Evolutionary conservation across 2,113 vertebrate species (phyloP), one percentile per base, ranked within the genome.

Genomic region (Blennius ocellaris): DNA sequence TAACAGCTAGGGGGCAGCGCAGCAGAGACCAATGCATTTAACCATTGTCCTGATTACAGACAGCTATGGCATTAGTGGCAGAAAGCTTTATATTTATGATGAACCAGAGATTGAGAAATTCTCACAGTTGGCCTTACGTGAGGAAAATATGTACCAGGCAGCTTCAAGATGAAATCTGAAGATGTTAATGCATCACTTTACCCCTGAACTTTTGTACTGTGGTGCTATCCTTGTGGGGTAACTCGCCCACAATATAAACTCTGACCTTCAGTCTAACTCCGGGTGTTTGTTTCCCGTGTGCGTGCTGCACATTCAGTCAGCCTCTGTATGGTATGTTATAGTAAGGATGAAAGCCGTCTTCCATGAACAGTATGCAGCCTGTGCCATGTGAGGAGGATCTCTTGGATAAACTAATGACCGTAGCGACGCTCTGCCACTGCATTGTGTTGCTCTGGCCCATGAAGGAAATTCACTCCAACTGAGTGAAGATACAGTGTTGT

Each of bases 1-100:
- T 16, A 67, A 69, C 82, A 76, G 74, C 52, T 75, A 90, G 90
- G 58, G 86, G 91, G 90, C 89, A 88, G 88, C 68, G 72, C 64
- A 82, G 78, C 74, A 65, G 57, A 83, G 47, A 69, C 54, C 50
- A 80, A 71, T 40, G 49, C 51, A 52, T 80, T 81, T 75, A 41
- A 80, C 41, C 37, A 17, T 39, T 64, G 15, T 66, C 9, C 53
- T 21, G 70, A 56, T 21, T 43, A 7, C 48, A 69, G 55, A 59
- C 8, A 52, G 48, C 40, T 54, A 63, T 71, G 43, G 16, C 37
- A 50, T 51, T 16, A n/a, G 53, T 51, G 5, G 8, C 21, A 39
- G 17, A 39, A 30, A 12, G 11, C 30, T 30, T 30, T 30, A 30
- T 30, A 41, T 69, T 52, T 69, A 47, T 5, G 41, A 48, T 36